A percentile compares a stretch with the other conserved stretches of the same genome.
These are phyloP conservation scores for Thunnus thynnus DNA, from an alignment of 2,113 vertebrate genomes.

Conservation along the genomic window DNA sequence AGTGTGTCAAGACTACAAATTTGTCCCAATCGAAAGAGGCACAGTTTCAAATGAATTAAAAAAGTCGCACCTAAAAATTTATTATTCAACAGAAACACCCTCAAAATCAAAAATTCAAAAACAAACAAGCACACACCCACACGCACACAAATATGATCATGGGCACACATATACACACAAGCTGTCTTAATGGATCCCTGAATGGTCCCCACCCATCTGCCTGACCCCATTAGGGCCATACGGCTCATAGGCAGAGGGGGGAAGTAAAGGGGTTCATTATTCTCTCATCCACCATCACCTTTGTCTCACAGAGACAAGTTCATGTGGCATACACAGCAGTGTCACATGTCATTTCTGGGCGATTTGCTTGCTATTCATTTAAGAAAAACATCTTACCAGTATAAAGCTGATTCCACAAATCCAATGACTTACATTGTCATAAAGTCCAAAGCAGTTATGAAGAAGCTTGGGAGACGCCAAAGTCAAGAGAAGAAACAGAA, in stretches of 20 bases:
- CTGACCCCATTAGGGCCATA: constrained; percentile 82
- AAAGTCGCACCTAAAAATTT: neutral
- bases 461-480: neutral
- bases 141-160: constrained; percentile 11
- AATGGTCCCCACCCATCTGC: constrained; percentile 79
- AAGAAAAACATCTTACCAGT: constrained; percentile 54
- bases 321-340: constrained; percentile 22
- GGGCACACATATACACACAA: constrained; percentile 43
- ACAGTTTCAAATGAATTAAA: neutral
- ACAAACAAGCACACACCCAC: constrained; percentile 26
- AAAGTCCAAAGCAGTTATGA: neutral
- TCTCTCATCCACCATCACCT: constrained; percentile 61
- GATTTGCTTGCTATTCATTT: neutral
- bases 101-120: constrained; percentile 30
- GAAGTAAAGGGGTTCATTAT: constrained; percentile 67
- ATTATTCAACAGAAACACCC: neutral
- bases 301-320: constrained; percentile 58
- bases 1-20: neutral
- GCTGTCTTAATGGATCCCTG: constrained; percentile 52
- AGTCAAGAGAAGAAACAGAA: neutral
- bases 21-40: neutral
- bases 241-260: constrained; percentile 57
- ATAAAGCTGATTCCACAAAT: neutral
- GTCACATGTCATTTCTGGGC: constrained; percentile 9
- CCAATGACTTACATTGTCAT: neutral